These are phyloP conservation scores for Coleophora deauratella DNA, from an alignment of 2,888 invertebrate species.

Conservation along the genomic window DNA sequence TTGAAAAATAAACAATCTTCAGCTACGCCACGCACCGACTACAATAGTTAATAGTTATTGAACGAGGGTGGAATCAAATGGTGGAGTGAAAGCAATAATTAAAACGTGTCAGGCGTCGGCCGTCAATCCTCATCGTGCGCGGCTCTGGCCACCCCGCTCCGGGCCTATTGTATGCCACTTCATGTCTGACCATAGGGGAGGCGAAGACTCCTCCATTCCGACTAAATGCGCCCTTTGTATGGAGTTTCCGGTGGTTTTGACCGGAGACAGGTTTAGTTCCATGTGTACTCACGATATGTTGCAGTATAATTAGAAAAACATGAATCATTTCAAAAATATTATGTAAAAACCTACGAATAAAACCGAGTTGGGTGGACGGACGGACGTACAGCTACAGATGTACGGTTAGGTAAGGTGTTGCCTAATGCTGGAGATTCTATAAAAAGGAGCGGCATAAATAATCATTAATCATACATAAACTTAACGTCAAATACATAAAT, in stretches of 20 bases:
- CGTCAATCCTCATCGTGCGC: constrained; percentile 38
- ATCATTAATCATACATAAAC: no score
- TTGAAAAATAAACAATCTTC: background rate
- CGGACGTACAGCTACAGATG: no score
- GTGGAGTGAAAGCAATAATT: constrained; percentile 43
- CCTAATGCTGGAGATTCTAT: no score
- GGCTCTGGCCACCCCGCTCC: constrained; percentile 36
- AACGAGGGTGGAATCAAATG: constrained; percentile 35
- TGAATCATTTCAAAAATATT: no score
- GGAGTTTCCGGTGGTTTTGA: no score
- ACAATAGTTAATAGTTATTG: background rate
- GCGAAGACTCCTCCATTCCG: constrained; percentile 35
- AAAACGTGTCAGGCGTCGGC: constrained; percentile 40
- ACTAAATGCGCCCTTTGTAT: constrained; percentile 46
- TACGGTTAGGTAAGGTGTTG: no score
- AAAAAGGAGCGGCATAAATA: no score
- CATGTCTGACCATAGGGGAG: constrained; percentile 52
- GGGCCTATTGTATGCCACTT: constrained; percentile 49
- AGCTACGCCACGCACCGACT: background rate
- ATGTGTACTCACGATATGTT: no score
- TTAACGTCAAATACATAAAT: background rate
- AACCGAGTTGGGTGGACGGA: no score
- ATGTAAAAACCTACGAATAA: no score
- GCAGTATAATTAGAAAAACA: no score
- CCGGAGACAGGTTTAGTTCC: no score